Percentiles rank a stretch among this genome's conserved stretches.
These are phyloP conservation scores for Agrilus biguttatus DNA, from an alignment of 2,888 invertebrate genomes.

Conservation along the genomic window DNA sequence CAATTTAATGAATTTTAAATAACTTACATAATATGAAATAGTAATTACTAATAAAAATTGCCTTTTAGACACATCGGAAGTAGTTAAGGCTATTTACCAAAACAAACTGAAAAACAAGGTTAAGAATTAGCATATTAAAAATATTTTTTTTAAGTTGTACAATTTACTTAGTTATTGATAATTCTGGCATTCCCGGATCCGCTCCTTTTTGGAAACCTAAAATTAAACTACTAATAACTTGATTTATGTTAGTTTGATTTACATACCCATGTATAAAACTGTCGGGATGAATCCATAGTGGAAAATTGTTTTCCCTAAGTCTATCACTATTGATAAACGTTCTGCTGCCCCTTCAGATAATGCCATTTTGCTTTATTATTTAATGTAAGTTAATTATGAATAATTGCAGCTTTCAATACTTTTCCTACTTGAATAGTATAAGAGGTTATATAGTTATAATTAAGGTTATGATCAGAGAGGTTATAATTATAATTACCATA, in stretches of 20 bases:
- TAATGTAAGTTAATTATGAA: too few species aligned
- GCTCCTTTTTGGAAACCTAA: conserved; percentile 52
- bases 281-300: conserved; percentile 59
- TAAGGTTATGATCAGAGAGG: too few species aligned
- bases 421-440: too few species aligned
- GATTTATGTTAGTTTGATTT: too few species aligned
- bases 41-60: conserved; percentile 1
- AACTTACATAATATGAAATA: conserved; percentile 2
- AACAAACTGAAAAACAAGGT: conserved; percentile 27
- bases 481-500: too few species aligned
- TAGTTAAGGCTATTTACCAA: conserved; percentile 22
- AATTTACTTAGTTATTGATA: conserved; percentile 38
- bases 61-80: neutral
- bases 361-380: conserved; percentile 16
- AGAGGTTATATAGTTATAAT: too few species aligned
- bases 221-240: conserved; percentile 11
- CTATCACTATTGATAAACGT: conserved; percentile 44
- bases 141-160: neutral
- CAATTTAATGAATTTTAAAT: neutral
- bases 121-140: conserved; percentile 5
- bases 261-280: conserved; percentile 49
- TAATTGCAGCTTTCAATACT: too few species aligned
- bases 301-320: conserved; percentile 43
- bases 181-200: conserved; percentile 54
- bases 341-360: conserved; percentile 42